Conservation (phyloP, 2,888 invertebrate species). For the Drosophila testacea region DNA sequence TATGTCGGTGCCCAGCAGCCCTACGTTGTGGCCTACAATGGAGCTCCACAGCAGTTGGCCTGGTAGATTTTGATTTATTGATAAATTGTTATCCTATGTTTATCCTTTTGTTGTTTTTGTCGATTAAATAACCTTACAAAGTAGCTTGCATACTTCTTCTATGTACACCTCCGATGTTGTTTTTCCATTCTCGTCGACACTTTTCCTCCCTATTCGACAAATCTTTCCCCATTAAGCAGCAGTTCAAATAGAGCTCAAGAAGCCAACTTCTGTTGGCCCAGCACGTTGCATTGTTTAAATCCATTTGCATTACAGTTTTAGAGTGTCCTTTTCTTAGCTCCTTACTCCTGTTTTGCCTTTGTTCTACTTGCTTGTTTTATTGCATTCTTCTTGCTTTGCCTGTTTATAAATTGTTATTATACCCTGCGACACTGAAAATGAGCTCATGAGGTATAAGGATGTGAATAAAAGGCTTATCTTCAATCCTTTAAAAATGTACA, state of each 20-base stretch:
- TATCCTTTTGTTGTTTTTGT: conserved; percentile 15
- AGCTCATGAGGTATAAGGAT: background rate
- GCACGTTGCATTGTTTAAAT: conserved; percentile 25
- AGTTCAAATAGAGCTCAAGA: conserved; percentile 25
- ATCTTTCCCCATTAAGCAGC: conserved; percentile 53
- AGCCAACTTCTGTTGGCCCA: conserved; percentile 14
- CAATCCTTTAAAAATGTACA: background rate
- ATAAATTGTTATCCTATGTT: conserved; percentile 33
- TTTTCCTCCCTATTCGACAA: conserved; percentile 27
- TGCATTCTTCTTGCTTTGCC: conserved; percentile 56
- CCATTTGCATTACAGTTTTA: conserved; percentile 35
- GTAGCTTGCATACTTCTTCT: conserved; percentile 8
- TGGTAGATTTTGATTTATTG: conserved; percentile 56
- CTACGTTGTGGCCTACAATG: conserved; percentile 64
- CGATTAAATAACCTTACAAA: conserved; percentile 35
- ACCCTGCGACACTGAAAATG: background rate
- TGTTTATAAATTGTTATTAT: conserved; percentile 22
- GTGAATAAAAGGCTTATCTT: too few relatives aligned
- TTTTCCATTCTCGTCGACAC: background rate
- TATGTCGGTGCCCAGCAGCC: conserved; percentile 71
- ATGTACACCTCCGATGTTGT: background rate
- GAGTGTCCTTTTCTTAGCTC: conserved; percentile 7
- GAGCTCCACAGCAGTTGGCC: conserved; percentile 63
- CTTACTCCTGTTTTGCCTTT: conserved; percentile 22
- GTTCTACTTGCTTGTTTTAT: conserved; percentile 28